These are phyloP conservation scores for Geodia barretti DNA, from an alignment of 37 sponge, comb jelly and placozoan species.

Conservation along the genomic window DNA sequence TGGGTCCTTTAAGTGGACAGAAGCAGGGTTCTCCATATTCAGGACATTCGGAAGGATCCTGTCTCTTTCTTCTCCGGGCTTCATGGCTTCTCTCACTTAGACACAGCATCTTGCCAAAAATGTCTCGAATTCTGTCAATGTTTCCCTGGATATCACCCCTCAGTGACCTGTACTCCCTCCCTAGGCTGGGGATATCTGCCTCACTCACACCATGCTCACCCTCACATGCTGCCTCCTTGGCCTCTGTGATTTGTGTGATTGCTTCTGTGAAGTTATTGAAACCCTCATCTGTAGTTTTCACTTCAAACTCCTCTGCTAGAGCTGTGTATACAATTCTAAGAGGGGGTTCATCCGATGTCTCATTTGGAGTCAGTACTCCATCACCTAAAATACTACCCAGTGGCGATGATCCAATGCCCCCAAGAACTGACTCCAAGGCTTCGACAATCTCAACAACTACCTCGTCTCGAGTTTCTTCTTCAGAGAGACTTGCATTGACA, in stretches of 20 bases:
- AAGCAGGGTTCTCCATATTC: background rate
- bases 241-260: constrained; percentile 15
- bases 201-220: background rate
- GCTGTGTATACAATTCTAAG: background rate
- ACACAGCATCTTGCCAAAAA: constrained; percentile 36
- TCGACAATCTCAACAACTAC: background rate
- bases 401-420: background rate
- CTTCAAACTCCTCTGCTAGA: constrained; percentile 14
- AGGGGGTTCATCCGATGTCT: background rate
- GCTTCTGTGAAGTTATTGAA: constrained; percentile 28
- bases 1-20: background rate
- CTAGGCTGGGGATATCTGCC: background rate
- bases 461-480: background rate
- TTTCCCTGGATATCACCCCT: background rate
- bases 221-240: constrained; percentile 17
- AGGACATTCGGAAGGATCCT: background rate
- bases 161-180: background rate
- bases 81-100: background rate
- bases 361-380: background rate
- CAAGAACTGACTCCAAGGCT: background rate
- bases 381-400: background rate
- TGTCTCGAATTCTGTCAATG: background rate
- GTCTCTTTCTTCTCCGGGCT: constrained; percentile 4
- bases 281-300: background rate
- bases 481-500: background rate